Evolutionary conservation across 2,797 vertebrate species (phyloP).

Genomic region (Galaxias olidus): DNA sequence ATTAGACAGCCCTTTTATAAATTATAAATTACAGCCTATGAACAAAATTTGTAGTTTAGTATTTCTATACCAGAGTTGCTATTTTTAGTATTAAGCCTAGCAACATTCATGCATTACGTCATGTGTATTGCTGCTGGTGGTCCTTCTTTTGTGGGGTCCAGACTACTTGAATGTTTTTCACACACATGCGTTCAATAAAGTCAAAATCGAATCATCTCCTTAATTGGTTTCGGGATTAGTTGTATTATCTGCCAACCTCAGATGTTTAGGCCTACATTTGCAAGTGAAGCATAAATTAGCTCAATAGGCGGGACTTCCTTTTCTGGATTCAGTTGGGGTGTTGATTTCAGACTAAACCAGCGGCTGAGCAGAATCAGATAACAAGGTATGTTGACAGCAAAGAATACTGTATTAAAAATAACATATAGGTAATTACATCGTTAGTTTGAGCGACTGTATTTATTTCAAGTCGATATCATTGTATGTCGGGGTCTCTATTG

Average conservation of each 20-base stretch:
- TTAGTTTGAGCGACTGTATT: neutral
- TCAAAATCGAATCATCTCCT: slow-evolving; percentile 5
- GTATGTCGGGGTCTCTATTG: slow-evolving; percentile 9
- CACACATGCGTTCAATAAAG: neutral
- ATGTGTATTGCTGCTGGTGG: neutral
- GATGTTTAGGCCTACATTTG: neutral
- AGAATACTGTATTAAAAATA: neutral
- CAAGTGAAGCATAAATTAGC: neutral
- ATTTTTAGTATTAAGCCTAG: neutral
- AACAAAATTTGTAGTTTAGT: neutral
- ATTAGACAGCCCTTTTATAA: neutral
- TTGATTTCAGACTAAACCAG: slow-evolving; percentile 49
- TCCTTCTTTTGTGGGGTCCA: neutral
- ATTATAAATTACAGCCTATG: too few species aligned
- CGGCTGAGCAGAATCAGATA: slow-evolving; percentile 50
- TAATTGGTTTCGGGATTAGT: neutral
- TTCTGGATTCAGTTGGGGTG: slow-evolving; percentile 18
- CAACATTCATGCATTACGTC: slow-evolving; percentile 10
- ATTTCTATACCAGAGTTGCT: neutral
- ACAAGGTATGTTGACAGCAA: slow-evolving; percentile 54
- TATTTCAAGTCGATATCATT: neutral
- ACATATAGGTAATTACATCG: neutral
- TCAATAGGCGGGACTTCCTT: slow-evolving; percentile 64
- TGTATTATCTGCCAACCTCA: neutral
- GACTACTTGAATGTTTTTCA: neutral